A percentile compares a stretch with the other conserved stretches of the same genome.
These are phyloP conservation scores for Melopsittacus undulatus DNA, from an alignment of 2,797 vertebrate genomes.

Conservation along the genomic window DNA sequence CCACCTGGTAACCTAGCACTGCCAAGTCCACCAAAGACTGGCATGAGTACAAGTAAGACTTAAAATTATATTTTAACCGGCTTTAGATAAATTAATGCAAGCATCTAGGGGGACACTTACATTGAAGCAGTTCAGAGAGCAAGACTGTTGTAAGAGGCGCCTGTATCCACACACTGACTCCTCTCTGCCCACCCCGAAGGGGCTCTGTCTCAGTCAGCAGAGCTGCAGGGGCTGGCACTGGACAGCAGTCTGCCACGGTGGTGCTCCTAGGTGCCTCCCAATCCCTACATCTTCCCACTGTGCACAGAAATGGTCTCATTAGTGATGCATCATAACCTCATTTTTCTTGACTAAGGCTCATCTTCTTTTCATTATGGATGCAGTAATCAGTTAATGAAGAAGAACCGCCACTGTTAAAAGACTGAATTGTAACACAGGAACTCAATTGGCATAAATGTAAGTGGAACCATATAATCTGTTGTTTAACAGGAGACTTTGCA, in stretches of 20 bases:
- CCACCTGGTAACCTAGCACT: not conserved
- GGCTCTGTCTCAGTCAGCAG: rapidly evolving
- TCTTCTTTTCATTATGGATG: constrained; percentile 40
- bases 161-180: rapidly evolving
- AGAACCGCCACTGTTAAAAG: not conserved
- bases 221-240: rapidly evolving
- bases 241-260: rapidly evolving
- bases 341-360: constrained; percentile 24
- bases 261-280: not conserved
- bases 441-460: not conserved
- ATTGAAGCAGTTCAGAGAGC: not conserved
- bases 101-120: not conserved
- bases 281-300: rapidly evolving
- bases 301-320: rapidly evolving
- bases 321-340: not conserved
- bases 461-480: not conserved
- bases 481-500: not conserved
- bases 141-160: not conserved
- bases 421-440: not conserved
- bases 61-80: not conserved
- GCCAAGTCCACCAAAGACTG: not conserved
- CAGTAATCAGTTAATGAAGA: constrained; percentile 17
- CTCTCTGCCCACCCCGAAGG: rapidly evolving
- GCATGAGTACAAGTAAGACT: not conserved
- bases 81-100: not conserved